Conservation (phyloP, 2,888 invertebrate genomes). For the Tridacna gigas region DNA sequence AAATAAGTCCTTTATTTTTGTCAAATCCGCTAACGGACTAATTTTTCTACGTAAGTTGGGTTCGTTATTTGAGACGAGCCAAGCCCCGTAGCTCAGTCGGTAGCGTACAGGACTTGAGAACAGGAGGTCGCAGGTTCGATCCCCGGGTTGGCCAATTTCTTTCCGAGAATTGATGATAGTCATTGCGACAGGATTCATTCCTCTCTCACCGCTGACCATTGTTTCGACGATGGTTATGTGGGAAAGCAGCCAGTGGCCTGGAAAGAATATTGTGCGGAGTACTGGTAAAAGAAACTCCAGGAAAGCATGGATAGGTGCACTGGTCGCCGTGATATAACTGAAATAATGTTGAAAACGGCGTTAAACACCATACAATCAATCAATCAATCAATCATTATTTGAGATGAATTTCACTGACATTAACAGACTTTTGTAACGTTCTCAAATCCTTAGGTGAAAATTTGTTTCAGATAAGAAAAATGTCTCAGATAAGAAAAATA, state of each 20-base stretch:
- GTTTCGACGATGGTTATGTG: background rate
- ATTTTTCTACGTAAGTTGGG: no score
- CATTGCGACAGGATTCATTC: background rate
- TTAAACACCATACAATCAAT: background rate
- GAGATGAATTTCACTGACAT: no score
- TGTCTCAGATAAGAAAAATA: no score
- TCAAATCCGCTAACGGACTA: no score
- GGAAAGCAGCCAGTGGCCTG: background rate
- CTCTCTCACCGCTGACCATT: background rate
- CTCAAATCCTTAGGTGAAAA: no score
- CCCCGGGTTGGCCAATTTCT: background rate
- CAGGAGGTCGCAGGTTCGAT: background rate
- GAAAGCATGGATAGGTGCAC: background rate
- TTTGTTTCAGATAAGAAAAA: no score
- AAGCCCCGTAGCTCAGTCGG: background rate
- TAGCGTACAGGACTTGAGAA: background rate
- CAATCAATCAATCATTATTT: background rate
- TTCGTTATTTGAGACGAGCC: background rate
- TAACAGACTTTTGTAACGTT: no score
- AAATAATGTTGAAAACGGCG: background rate
- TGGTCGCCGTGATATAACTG: background rate
- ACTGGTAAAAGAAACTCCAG: background rate
- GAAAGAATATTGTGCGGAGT: background rate
- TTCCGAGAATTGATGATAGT: background rate
- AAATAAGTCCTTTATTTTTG: no score